These are phyloP conservation scores for Agrotis puta DNA, from an alignment of 2,888 invertebrate genomes.

Conservation along the genomic window DNA sequence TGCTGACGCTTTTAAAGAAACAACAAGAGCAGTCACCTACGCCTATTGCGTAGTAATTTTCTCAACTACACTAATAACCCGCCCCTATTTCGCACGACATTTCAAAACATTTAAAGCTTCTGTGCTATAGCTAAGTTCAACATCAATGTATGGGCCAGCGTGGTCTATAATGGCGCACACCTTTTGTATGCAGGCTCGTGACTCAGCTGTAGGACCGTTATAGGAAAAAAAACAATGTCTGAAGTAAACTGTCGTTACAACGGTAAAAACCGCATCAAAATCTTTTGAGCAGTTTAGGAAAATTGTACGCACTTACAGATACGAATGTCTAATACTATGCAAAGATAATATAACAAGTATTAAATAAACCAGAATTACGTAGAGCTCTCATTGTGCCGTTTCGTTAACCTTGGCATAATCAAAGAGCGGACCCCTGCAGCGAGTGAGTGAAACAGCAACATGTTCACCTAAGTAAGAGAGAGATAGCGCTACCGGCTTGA, in stretches of 20 bases:
- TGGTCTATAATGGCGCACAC: neutral
- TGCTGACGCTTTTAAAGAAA: neutral
- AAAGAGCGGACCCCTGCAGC: constrained; percentile 51
- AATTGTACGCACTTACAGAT: neutral
- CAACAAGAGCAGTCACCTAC: constrained; percentile 15
- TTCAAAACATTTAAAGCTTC: neutral
- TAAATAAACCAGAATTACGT: constrained; percentile 42
- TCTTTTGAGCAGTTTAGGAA: neutral
- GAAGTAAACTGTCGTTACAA: no score
- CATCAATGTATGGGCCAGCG: neutral
- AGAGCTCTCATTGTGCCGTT: constrained; percentile 31
- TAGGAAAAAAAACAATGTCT: no score
- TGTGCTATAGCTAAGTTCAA: neutral
- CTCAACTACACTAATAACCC: neutral
- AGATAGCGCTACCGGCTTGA: constrained; percentile 73
- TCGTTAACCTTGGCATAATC: constrained; percentile 59
- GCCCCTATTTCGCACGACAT: neutral
- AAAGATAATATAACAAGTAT: constrained; percentile 1
- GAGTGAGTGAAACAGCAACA: constrained; percentile 43
- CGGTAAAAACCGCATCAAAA: neutral
- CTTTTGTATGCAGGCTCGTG: neutral
- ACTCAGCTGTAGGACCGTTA: no score
- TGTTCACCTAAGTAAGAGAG: constrained; percentile 53
- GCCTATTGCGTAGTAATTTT: constrained; percentile 21
- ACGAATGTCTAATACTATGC: neutral